These are phyloP conservation scores for Hippocampus mohnikei DNA, from an alignment of 2,113 vertebrate genomes.

Conservation along the genomic window DNA sequence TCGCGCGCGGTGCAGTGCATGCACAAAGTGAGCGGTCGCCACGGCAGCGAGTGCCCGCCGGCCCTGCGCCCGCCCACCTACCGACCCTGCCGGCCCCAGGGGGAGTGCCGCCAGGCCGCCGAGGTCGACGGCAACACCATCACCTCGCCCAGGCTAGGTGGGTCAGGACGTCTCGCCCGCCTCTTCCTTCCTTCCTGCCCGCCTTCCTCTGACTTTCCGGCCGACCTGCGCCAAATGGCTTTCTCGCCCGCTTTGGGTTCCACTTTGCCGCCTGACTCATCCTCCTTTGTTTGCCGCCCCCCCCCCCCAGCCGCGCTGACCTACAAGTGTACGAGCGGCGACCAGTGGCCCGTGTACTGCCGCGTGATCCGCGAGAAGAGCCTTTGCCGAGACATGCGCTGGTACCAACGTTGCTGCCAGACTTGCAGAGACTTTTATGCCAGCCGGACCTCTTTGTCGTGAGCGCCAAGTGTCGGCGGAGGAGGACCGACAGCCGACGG, in stretches of 20 bases:
- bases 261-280: no score
- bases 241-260: no score
- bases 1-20: slow-evolving; percentile 97
- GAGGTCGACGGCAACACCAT: slow-evolving; percentile 83
- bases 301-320: slow-evolving; percentile 5
- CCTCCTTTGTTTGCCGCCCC: neutral
- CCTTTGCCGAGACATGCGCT: slow-evolving; percentile 13
- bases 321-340: slow-evolving; percentile 6
- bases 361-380: slow-evolving; percentile 13
- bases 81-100: slow-evolving; percentile 82
- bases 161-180: slow-evolving; percentile 39
- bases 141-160: slow-evolving; percentile 92
- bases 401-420: slow-evolving; percentile 16
- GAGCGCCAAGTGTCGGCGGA: neutral
- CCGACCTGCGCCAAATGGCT: no score
- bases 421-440: slow-evolving; percentile 16
- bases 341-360: slow-evolving; percentile 17
- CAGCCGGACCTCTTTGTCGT: neutral
- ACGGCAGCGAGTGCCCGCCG: slow-evolving; percentile 83
- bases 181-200: neutral
- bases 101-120: slow-evolving; percentile 78
- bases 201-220: neutral
- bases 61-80: slow-evolving; percentile 83
- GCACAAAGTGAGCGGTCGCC: slow-evolving; percentile 92
- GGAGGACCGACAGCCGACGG: neutral